Evolutionary conservation across 2,888 invertebrate species (phyloP), one percentile per base, ranked within the genome.

Genomic region (Drosophila peninsularis): DNA sequence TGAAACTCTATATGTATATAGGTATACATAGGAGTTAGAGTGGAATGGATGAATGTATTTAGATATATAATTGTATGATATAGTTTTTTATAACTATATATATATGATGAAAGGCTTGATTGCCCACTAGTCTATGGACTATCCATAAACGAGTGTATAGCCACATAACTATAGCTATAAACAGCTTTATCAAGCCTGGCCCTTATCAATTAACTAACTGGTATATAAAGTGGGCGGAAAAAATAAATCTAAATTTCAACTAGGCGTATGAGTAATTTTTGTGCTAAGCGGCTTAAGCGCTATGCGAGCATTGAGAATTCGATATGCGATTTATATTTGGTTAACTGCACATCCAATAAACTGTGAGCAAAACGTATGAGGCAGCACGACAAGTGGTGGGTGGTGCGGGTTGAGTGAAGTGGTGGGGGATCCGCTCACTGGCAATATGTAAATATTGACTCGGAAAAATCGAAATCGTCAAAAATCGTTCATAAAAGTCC

Each of bases 311-410:
- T 62, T 67, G 58, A 63, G 73, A 69, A 76, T 71, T 62, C 86
- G 83, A 88, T 82, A 86, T 88, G 77, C 87, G 89, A 88, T 83
- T 83, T 83, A 86, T 88, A 85, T 75, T 83, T 88, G 89, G 83
- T 82, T 80, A 88, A 77, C 83, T 83, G 83, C 83, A 83, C 89
- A 88, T 80, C 83, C 89, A 83, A 83, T 83, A 83, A 83, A 77
- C 83, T 82, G 62, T 66, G 53, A 64, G 44, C 60, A 58, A 55
- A 41, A 24, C 60, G 32, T 45, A 21, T 39, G 52, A 37, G 17
- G 5, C 5, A 36, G 34, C 14, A 49, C 11, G 14, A 19, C 54
- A 37, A 52, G 24, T 37, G 34, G n/a, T 37, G 34, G 34, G 34
- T 34, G 34, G 13, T 13, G 34, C 9, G 19, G 19, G 17, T n/a